Evolutionary conservation across 2,888 invertebrate species (phyloP).

Genomic region (Druceiella hillmani): DNA sequence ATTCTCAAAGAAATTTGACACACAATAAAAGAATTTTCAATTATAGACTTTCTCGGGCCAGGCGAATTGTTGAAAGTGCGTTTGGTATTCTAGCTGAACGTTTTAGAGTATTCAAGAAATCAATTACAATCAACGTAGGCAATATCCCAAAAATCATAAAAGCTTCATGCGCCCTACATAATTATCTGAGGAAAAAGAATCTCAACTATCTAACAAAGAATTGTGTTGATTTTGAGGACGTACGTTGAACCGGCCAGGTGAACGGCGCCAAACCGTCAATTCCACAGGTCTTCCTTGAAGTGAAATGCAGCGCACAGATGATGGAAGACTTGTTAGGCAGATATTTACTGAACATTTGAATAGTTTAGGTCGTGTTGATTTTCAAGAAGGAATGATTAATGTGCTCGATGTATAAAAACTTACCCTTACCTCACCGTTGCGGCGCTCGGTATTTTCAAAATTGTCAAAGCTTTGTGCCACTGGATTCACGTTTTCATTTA

Average conservation of each 20-base stretch:
- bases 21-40: too few species aligned
- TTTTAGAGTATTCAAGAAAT: slow-evolving; percentile 12
- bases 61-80: too few species aligned
- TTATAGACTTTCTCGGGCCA: too few species aligned
- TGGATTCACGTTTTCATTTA: background rate
- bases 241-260: background rate
- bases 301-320: slow-evolving; percentile 10
- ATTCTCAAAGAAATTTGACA: too few species aligned
- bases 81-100: slow-evolving; percentile 13
- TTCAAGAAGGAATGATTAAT: slow-evolving; percentile 12
- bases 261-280: slow-evolving; percentile 17
- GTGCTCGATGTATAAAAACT: background rate
- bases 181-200: background rate
- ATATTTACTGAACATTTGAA: slow-evolving; percentile 12
- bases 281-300: slow-evolving; percentile 12
- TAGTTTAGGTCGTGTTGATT: slow-evolving; percentile 9
- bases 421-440: background rate
- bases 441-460: background rate
- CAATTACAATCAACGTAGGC: slow-evolving; percentile 10
- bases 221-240: background rate
- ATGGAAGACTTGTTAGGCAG: slow-evolving; percentile 11
- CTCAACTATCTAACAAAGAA: background rate
- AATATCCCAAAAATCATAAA: background rate
- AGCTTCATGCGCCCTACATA: background rate
- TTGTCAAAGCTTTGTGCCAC: background rate